Evolutionary conservation across 2,797 vertebrate genomes (phyloP), one percentile per base, ranked within the genome.

Genomic region (Macropodus opercularis): DNA sequence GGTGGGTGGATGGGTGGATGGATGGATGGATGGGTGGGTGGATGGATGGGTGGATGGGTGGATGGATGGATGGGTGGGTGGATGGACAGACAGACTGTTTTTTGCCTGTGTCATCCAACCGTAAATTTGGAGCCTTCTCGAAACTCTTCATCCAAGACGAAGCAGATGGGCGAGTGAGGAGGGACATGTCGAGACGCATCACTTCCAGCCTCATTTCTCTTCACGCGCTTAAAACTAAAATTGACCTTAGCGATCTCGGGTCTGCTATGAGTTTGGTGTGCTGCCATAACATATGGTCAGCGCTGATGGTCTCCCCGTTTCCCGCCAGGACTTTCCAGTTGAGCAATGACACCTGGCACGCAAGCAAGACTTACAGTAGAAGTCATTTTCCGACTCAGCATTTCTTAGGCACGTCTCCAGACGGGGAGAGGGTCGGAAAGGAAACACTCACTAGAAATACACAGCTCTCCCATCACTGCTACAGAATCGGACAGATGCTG

Each of bases 121-220:
- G 43, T 56, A 72, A 61, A 21, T 5, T 41, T 34, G 19, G 19
- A 54, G 31, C 40, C 47, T 58, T 61, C 35, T 74, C 60, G 53
- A 75, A 55, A 24, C 47, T 31, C 67, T 68, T 72, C 57, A 36
- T 70, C 69, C 56, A 54, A 5, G 1, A 14, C 3, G 4, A 19
- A 66, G 68, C 81, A 87, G 80, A 86, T 81, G 80, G 83, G 69
- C 15, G 39, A 23, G n/a, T 61, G 73, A 80, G 39, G 60, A 55
- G 63, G 24, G 53, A 77, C 51, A 56, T 48, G 77, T 86, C 79
- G 3, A 69, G 62, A 81, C 74, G 42, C 67, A 87, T 89, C 86
- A 83, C 58, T 52, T 46, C 17, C 46, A 40, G 62, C 64, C 56
- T 69, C 39, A 55, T 81, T 63, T 72, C 69, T 48, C 34, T 70